phyloP scores from a whole-genome alignment of 2,113 vertebrate genomes.

The Sinocyclocheilus grahami region DNA sequence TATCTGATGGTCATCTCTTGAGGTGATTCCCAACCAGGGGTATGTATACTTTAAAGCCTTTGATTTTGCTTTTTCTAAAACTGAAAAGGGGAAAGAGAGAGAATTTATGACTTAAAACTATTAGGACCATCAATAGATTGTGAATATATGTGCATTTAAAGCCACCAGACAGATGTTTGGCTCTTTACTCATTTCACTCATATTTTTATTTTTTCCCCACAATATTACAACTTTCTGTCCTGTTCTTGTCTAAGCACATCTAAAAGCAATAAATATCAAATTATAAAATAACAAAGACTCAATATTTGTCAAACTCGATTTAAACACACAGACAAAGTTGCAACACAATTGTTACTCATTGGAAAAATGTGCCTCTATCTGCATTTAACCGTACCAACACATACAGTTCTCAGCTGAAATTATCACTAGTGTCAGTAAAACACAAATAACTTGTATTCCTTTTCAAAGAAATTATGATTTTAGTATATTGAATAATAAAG shows the following conservation, averaged over 20 bases:
- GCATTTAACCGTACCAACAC: not conserved
- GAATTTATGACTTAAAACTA: not conserved
- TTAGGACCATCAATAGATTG: not conserved
- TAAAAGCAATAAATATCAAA: not conserved
- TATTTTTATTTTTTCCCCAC: not conserved
- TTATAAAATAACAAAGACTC: not conserved
- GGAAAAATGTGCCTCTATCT: not conserved
- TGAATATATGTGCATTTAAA: not conserved
- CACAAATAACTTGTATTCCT: too few relatives aligned
- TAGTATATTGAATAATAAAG: too few relatives aligned
- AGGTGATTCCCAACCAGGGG: not conserved
- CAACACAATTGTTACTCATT: not conserved
- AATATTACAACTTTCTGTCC: not conserved
- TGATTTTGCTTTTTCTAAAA: not conserved
- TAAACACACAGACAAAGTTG: not conserved
- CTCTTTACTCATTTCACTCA: not conserved
- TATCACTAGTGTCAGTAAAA: not conserved
- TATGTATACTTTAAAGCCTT: not conserved
- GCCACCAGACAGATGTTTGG: not conserved
- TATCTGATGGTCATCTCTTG: slow-evolving; percentile 8
- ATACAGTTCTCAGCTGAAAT: not conserved
- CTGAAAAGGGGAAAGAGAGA: too few relatives aligned
- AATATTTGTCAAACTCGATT: not conserved
- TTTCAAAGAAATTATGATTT: too few relatives aligned
- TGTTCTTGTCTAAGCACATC: not conserved